Evolutionary conservation across 2,113 vertebrate genomes (phyloP), one percentile per base, ranked within the genome.

Genomic region (Hemibagrus wyckioides): DNA sequence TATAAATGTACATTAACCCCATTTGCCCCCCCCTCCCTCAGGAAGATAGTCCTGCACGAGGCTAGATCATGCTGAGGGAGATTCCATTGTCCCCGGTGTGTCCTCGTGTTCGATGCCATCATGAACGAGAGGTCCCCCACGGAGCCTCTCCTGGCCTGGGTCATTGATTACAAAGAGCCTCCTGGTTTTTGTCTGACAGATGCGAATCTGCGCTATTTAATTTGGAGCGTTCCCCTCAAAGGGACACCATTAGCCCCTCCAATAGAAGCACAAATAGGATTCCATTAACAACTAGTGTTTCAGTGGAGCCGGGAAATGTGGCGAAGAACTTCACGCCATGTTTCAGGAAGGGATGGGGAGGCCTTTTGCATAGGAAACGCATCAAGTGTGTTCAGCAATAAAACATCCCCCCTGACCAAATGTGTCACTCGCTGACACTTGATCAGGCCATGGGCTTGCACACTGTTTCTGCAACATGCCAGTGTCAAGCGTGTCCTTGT

Each of bases 81-180:
- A 92, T 89, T 92, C 92, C 92, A 92, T 91, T 80, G 89, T 95
- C 93, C 94, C 94, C 84, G 87, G 94, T 93, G 94, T 90, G 93
- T 93, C 92, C 93, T 93, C 92, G 89, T 85, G 87, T 91, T 93
- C 80, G 90, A 93, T 92, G 92, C 92, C 92, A 93, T 93, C 92
- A 93, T 93, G 90, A 92, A 79, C 82, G 88, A 92, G 91, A 90
- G 88, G 87, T 86, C 93, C 94, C 93, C 94, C 76, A 84, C 88
- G 91, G 92, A 94, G 92, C 89, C 92, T 93, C 94, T 94, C 94
- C 93, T 90, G 92, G 93, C 94, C 94, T 94, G 94, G 94, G 94
- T 95, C 94, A 95, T 95, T 95, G 95, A 95, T 95, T 95, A 96
- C 94, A 95, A 94, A 95, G 93, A 95, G 94, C 94, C 94, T 95